Base-by-base conservation (phyloP, 1,140 invertebrate genomes). In the Drosophila gunungcola region DNA sequence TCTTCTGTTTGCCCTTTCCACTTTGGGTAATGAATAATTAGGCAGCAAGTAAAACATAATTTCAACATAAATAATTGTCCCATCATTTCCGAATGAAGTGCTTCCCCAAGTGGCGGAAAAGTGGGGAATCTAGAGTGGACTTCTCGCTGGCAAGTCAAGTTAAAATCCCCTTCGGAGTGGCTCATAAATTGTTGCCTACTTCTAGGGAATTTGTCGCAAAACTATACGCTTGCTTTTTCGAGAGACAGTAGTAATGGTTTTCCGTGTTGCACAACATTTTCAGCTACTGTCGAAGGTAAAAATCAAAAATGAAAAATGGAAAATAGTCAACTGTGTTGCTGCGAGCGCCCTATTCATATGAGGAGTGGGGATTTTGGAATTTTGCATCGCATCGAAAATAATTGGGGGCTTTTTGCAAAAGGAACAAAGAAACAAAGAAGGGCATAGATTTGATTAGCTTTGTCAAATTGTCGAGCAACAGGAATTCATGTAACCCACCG, bases 401-500 rank as follows among this genome's bases (percentile, higher is more conserved):
- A 43, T 65, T 68, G 46, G 11, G 49, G 12, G 38, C 48, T 12
- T 43, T 58, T 3, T 27, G 38, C 54, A 32, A 9, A 12, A 41
- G 36, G 16, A 42, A 13, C 11, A 13, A 29, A 52, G 32, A 21
- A 9, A 62, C 34, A 63, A 45, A 34, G 21, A 29, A 25, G 16
- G 45, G 32, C 16, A 16, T 4, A 41, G 34, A 32, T 43, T 63
- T 75, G 56, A 62, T 73, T 73, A 57, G 69, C 73, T 73, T 57
- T 43, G 69, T 52, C 49, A 51, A 58, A 43, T 70, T 72, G 68
- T 13, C 70, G 42, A 13, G 56, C 56, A 62, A 38, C 57, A 4
- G 56, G 34, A 46, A 29, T 64, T 60, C 41, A 38, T 46, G 32
- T 36, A 45, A 45, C 6, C 29, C 42, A 36, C 21, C 11, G 51